Evolutionary conservation across 2,888 invertebrate genomes (phyloP).

Genomic region (Eupithecia subumbrata): DNA sequence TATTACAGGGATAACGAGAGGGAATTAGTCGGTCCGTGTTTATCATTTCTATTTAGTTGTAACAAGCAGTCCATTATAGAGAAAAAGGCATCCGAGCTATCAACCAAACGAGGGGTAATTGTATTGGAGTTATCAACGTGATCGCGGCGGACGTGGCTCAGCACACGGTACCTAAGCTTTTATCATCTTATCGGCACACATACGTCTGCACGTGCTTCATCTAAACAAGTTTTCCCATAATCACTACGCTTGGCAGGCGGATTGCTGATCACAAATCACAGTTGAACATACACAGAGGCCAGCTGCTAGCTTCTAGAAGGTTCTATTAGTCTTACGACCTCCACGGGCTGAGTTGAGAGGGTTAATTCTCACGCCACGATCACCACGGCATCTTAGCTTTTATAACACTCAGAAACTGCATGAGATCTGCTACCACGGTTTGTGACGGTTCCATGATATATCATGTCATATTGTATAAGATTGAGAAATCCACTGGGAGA

Average conservation of each 20-base stretch:
- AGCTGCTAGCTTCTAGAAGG: neutral
- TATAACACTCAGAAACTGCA: neutral
- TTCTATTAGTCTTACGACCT: neutral
- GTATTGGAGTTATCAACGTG: constrained; percentile 23
- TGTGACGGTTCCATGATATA: neutral
- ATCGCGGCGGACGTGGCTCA: constrained; percentile 33
- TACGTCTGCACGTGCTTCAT: neutral
- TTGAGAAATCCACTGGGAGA: neutral
- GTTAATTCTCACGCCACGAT: neutral
- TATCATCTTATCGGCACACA: neutral
- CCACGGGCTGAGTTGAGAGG: neutral
- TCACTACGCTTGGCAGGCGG: neutral
- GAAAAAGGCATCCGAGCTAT: constrained; percentile 26
- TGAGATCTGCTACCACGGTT: neutral
- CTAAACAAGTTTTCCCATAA: neutral
- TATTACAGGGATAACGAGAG: constrained; percentile 29
- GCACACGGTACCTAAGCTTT: constrained; percentile 7
- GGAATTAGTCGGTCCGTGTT: constrained; percentile 22
- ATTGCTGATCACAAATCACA: neutral
- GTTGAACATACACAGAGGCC: neutral
- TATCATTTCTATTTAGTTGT: constrained; percentile 26
- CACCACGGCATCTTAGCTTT: neutral
- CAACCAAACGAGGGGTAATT: constrained; percentile 33
- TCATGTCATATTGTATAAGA: neutral
- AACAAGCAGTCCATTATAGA: constrained; percentile 25